These are phyloP conservation scores for Embidobia sp. DNA, from an alignment of 2,888 invertebrate species.

Conservation along the genomic window DNA sequence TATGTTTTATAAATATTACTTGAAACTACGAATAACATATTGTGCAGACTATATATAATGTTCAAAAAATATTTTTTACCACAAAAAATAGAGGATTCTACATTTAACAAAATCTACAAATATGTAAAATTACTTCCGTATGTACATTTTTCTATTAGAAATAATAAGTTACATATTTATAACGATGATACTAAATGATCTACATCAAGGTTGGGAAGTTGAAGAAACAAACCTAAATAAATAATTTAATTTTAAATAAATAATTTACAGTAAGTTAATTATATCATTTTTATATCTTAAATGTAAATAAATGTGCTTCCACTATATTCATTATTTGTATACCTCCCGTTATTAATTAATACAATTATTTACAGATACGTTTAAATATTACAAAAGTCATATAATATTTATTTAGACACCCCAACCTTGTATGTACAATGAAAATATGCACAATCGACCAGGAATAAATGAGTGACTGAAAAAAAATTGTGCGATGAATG, in stretches of 20 bases:
- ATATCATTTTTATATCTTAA: too few relatives aligned
- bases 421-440: slow-evolving; percentile 31
- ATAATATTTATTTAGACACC: too few relatives aligned
- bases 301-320: too few relatives aligned
- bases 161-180: slow-evolving; percentile 13
- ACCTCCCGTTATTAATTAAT: too few relatives aligned
- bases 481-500: slow-evolving; percentile 1
- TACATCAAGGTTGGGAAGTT: slow-evolving; percentile 26
- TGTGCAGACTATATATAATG: slow-evolving; percentile 2
- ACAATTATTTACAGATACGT: too few relatives aligned
- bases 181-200: neutral
- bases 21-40: neutral
- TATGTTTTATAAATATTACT: neutral
- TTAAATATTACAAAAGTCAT: too few relatives aligned
- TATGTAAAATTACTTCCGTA: slow-evolving; percentile 12
- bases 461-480: slow-evolving; percentile 41
- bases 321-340: too few relatives aligned
- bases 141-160: slow-evolving; percentile 18
- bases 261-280: too few relatives aligned
- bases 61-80: slow-evolving; percentile 5
- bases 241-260: too few relatives aligned
- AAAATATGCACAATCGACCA: slow-evolving; percentile 24
- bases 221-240: too few relatives aligned
- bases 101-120: slow-evolving; percentile 15
- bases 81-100: neutral